Evolutionary conservation across 2,113 vertebrate genomes (phyloP).

Genomic region (Machaerirhynchus nigripectus): DNA sequence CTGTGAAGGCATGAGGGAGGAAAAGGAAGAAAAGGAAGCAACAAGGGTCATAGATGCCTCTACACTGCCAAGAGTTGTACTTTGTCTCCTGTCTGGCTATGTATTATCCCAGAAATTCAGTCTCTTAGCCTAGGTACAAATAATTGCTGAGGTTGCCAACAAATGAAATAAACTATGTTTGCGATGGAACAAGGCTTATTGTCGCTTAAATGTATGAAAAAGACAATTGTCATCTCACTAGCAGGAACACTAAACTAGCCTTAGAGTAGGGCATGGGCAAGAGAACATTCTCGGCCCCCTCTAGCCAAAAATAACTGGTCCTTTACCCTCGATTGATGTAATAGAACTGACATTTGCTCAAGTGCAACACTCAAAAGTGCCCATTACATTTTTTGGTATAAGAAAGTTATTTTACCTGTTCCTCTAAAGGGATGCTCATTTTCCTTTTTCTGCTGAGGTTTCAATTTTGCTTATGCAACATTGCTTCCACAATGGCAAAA

Average conservation of each 20-base stretch:
- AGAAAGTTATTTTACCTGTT: neutral
- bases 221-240: neutral
- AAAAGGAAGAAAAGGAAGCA: neutral
- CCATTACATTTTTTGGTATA: neutral
- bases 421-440: neutral
- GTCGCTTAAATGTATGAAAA: neutral
- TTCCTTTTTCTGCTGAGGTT: neutral
- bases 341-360: neutral
- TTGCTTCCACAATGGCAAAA: neutral
- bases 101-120: neutral
- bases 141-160: neutral
- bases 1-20: neutral
- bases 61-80: neutral
- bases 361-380: neutral
- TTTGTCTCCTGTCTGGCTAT: neutral
- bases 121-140: neutral
- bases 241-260: neutral
- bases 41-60: neutral
- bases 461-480: neutral
- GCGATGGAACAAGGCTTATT: neutral
- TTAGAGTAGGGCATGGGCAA: neutral
- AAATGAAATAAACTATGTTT: neutral
- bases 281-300: neutral
- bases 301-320: neutral
- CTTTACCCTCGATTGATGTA: fast-evolving